These are phyloP conservation scores for Silurus asotus DNA, from an alignment of 2,113 vertebrate genomes.

Conservation along the genomic window DNA sequence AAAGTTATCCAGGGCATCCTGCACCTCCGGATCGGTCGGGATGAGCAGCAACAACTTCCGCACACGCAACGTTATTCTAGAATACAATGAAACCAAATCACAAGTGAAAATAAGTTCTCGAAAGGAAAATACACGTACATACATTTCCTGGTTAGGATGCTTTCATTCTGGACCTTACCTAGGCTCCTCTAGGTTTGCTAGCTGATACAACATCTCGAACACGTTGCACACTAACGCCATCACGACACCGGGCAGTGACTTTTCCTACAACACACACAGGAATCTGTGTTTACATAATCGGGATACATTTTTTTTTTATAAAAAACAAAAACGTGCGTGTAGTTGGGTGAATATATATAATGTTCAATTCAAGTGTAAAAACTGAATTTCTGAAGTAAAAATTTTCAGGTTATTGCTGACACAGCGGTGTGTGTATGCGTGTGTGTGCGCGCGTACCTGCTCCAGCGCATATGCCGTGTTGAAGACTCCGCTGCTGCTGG, in stretches of 20 bases:
- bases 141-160: neutral
- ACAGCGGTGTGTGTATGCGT: neutral
- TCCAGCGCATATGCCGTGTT: constrained; percentile 94
- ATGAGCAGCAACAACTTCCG: constrained; percentile 93
- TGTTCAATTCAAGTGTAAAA: neutral
- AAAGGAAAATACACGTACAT: neutral
- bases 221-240: constrained; percentile 98
- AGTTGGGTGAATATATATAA: neutral
- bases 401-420: neutral
- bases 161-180: constrained; percentile 74
- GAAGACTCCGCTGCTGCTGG: constrained; percentile 84
- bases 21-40: constrained; percentile 96
- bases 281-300: neutral
- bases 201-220: constrained; percentile 98
- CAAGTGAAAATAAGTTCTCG: neutral
- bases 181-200: constrained; percentile 94
- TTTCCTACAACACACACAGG: constrained; percentile 78
- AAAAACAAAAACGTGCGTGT: neutral
- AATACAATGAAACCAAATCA: neutral
- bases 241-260: constrained; percentile 95
- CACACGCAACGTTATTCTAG: constrained; percentile 92
- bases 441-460: constrained; percentile 75
- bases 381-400: neutral
- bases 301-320: too few species aligned
- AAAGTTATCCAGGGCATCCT: constrained; percentile 93